Conservation (phyloP, 2,113 vertebrate genomes). For the Anguilla rostrata region DNA sequence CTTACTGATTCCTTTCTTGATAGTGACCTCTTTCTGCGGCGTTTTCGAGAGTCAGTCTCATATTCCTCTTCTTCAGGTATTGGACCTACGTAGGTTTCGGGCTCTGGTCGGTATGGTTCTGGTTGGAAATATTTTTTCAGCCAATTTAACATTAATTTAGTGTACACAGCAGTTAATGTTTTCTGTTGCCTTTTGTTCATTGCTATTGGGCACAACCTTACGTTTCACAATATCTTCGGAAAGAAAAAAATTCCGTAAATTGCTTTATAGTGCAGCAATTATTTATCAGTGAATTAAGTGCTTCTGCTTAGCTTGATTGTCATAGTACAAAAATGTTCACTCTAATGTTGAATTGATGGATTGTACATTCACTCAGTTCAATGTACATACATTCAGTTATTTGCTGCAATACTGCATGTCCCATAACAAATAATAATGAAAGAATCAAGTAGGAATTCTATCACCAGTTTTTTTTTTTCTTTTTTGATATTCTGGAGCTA, state of each 20-base stretch:
- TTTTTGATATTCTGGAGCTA: constrained; percentile 52
- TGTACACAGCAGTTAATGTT: constrained; percentile 44
- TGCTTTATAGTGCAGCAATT: background rate
- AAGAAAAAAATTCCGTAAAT: background rate
- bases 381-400: background rate
- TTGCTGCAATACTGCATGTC: constrained; percentile 17
- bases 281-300: constrained; percentile 22
- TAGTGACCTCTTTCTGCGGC: constrained; percentile 81
- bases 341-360: background rate
- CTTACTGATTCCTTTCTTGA: constrained; percentile 60
- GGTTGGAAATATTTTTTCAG: constrained; percentile 84
- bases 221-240: constrained; percentile 25
- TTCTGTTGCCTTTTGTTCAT: background rate
- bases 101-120: constrained; percentile 82
- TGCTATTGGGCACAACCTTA: constrained; percentile 25
- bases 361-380: background rate
- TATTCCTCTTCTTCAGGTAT: constrained; percentile 83
- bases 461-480: constrained; percentile 35
- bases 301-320: constrained; percentile 11
- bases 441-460: constrained; percentile 24
- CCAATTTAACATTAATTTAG: constrained; percentile 79
- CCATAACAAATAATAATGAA: constrained; percentile 12
- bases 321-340: background rate
- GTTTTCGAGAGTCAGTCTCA: constrained; percentile 71
- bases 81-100: constrained; percentile 76